phyloP scores from a whole-genome alignment of 1,140 invertebrate species.

The Solen grandis region DNA sequence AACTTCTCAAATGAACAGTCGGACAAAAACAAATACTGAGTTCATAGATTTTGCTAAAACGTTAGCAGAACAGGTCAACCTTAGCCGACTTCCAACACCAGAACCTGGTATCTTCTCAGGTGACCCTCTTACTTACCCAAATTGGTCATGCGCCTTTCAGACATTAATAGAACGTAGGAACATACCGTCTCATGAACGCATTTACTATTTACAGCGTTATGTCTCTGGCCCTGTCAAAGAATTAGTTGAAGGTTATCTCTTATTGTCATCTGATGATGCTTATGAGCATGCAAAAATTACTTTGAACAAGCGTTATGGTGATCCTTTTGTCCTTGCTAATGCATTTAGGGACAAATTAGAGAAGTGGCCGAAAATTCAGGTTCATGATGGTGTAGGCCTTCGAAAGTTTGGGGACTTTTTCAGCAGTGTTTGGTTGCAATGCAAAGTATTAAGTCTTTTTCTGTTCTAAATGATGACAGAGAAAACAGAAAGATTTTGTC shows the following conservation, averaged over 20 bases:
- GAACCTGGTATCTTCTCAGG: constrained; percentile 58
- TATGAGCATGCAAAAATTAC: constrained; percentile 52
- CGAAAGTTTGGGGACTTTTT: constrained; percentile 59
- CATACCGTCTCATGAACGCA: constrained; percentile 86
- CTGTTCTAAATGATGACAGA: constrained; percentile 57
- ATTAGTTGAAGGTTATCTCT: constrained; percentile 47
- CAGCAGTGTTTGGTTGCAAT: constrained; percentile 59
- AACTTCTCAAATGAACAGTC: too few species aligned
- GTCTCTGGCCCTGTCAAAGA: constrained; percentile 38
- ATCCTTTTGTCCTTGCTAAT: constrained; percentile 47
- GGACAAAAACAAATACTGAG: too few species aligned
- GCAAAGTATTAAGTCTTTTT: constrained; percentile 14
- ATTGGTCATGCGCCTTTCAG: constrained; percentile 85
- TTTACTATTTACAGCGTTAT: constrained; percentile 73
- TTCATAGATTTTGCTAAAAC: constrained; percentile 16
- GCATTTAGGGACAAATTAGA: constrained; percentile 57
- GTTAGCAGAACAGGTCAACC: constrained; percentile 47
- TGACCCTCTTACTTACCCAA: constrained; percentile 56
- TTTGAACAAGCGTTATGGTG: constrained; percentile 52
- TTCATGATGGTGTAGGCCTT: constrained; percentile 40
- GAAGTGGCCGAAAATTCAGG: constrained; percentile 54
- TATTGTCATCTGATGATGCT: constrained; percentile 43
- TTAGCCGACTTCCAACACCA: constrained; percentile 50
- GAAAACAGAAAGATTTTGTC: constrained; percentile 60
- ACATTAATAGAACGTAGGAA: constrained; percentile 92